Percentiles rank a stretch among this genome's conserved stretches.
These are phyloP conservation scores for Antheraea mylitta DNA, from an alignment of 1,140 invertebrate genomes.

Conservation along the genomic window DNA sequence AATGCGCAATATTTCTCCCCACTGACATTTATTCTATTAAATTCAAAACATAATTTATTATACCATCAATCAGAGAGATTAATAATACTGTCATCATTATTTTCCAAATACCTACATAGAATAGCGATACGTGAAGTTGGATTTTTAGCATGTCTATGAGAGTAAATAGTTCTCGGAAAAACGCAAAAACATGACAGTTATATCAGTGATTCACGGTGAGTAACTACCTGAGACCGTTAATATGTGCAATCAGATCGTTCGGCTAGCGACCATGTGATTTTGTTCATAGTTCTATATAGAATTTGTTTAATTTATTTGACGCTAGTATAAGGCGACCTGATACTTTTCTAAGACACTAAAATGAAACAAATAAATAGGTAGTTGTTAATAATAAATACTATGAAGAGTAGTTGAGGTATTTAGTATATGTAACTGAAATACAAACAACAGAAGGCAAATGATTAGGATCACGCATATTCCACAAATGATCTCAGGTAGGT, in stretches of 20 bases:
- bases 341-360: background rate
- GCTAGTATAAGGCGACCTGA: background rate
- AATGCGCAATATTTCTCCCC: no score
- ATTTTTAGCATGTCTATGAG: constrained; percentile 57
- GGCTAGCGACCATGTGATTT: background rate
- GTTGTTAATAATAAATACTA: no score
- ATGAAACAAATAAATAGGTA: no score
- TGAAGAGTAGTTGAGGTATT: background rate
- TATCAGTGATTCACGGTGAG: constrained; percentile 64
- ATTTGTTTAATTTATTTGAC: background rate
- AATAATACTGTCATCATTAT: no score
- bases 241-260: constrained; percentile 26
- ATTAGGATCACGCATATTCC: constrained; percentile 54
- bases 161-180: constrained; percentile 59
- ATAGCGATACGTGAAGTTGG: constrained; percentile 17
- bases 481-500: constrained; percentile 66
- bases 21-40: no score
- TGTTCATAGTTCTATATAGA: background rate
- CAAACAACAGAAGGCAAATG: constrained; percentile 23
- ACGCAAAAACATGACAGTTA: constrained; percentile 69
- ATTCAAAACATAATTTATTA: no score
- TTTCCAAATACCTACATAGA: background rate
- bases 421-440: background rate
- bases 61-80: no score
- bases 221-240: constrained; percentile 67